phyloP scores from a whole-genome alignment of 1,140 invertebrate species.

The Drosophila mauritiana region DNA sequence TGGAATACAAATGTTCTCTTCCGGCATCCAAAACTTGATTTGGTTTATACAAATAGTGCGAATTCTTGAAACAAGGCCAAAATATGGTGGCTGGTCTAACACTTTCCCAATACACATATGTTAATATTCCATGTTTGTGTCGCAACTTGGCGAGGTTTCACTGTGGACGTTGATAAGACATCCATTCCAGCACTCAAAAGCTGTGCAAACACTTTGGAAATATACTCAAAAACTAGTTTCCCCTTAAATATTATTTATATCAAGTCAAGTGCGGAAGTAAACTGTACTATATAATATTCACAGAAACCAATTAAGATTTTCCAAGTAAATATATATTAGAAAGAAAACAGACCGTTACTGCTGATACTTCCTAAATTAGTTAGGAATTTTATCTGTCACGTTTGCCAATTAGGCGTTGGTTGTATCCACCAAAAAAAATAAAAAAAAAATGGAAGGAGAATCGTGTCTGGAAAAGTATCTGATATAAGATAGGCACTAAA shows the following conservation, averaged over 20 bases:
- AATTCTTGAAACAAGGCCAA: too few species aligned
- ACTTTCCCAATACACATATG: too few species aligned
- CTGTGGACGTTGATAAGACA: neutral
- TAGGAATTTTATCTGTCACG: constrained; percentile 33
- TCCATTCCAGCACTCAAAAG: neutral
- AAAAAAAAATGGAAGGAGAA: neutral
- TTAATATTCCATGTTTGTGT: neutral
- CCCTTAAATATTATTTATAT: neutral
- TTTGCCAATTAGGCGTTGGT: constrained; percentile 29
- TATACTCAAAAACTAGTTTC: constrained; percentile 10
- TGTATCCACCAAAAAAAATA: neutral
- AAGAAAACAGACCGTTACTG: neutral
- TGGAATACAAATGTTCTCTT: too few species aligned
- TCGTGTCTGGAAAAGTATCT: constrained; percentile 1
- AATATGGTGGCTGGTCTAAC: too few species aligned
- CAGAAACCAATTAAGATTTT: too few species aligned
- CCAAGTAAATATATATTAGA: neutral
- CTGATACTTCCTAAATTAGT: constrained; percentile 2
- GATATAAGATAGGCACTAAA: neutral
- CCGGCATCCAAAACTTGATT: too few species aligned
- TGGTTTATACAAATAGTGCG: too few species aligned
- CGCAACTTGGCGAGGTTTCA: neutral
- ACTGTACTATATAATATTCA: neutral
- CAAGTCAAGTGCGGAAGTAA: neutral
- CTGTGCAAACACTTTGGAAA: constrained; percentile 4